Percentiles rank a stretch among this genome's conserved stretches.
Evolutionary conservation across 2,797 vertebrate species (phyloP).

Genomic region (Lacerta viridis): DNA sequence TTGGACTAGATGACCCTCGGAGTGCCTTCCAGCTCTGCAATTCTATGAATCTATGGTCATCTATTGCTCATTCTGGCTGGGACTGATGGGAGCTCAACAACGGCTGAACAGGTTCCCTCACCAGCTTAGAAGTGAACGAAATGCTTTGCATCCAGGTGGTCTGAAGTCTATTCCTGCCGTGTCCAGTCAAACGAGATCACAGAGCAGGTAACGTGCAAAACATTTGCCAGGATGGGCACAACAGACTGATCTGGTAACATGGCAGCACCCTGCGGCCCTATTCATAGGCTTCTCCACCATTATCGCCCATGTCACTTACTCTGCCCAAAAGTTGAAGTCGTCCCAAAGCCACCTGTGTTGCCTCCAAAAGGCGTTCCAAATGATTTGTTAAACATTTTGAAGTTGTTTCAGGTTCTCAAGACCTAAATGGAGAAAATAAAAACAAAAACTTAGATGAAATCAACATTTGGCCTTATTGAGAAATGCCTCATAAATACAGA

Average conservation of each 20-base stretch:
- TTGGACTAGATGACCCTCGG: too few species aligned
- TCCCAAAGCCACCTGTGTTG: conserved; percentile 89
- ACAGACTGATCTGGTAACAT: fast-evolving
- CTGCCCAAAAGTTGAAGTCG: conserved; percentile 93
- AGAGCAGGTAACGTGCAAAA: neutral
- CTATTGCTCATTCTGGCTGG: too few species aligned
- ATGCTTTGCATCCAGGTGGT: too few species aligned
- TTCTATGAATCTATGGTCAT: too few species aligned
- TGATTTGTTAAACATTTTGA: conserved; percentile 95
- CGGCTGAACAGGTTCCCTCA: too few species aligned
- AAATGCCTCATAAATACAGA: neutral
- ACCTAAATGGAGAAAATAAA: conserved; percentile 66
- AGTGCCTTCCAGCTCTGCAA: too few species aligned
- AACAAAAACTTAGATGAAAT: neutral
- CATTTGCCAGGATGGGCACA: too few species aligned
- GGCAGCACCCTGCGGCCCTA: fast-evolving
- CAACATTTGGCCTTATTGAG: neutral
- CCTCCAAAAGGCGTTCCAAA: conserved; percentile 93
- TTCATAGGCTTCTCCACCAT: neutral
- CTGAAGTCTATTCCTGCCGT: too few species aligned
- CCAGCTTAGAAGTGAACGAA: too few species aligned
- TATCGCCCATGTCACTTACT: conserved; percentile 82
- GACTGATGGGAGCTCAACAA: too few species aligned
- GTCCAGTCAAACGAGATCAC: too few species aligned
- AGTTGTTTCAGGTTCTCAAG: conserved; percentile 78